Percentiles rank a stretch among this genome's conserved stretches.
Evolutionary conservation across 2,797 vertebrate genomes (phyloP).

Genomic region (Furcifer pardalis): DNA sequence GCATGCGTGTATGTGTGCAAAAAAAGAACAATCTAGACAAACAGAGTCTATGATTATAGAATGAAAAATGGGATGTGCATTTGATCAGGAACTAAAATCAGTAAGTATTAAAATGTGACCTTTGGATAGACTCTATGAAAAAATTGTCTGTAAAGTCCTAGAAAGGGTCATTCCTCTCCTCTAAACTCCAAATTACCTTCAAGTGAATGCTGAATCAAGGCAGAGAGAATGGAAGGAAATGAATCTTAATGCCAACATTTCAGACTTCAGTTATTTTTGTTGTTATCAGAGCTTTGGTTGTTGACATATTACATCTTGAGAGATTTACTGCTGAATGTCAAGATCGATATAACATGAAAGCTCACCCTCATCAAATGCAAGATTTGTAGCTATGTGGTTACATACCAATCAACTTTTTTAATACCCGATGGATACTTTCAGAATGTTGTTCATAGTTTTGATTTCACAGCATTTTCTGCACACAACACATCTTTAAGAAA

Average conservation of each 20-base stretch:
- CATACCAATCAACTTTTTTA: conserved; percentile 15
- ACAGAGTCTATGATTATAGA: background rate
- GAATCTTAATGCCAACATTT: conserved; percentile 36
- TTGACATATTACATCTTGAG: conserved; percentile 19
- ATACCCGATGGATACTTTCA: background rate
- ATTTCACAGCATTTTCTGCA: background rate
- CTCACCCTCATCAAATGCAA: conserved; percentile 22
- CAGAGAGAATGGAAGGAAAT: background rate
- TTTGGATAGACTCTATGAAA: background rate
- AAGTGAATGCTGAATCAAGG: background rate
- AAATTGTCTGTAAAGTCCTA: background rate
- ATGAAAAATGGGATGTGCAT: background rate
- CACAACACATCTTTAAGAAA: background rate
- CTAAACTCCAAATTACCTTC: background rate
- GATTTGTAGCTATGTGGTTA: conserved; percentile 4
- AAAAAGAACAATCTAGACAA: background rate
- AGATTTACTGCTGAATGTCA: conserved; percentile 37
- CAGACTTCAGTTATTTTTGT: background rate
- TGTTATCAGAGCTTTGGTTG: conserved; percentile 12
- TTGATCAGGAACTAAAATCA: background rate
- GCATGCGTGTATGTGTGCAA: no score
- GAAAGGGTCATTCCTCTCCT: background rate
- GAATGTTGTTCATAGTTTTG: background rate
- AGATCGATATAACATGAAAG: background rate
- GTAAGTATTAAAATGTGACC: background rate